A percentile compares a stretch with the other conserved stretches of the same genome.
Conservation (phyloP, 2,888 invertebrate genomes). For the Bhutanitis thaidina region DNA sequence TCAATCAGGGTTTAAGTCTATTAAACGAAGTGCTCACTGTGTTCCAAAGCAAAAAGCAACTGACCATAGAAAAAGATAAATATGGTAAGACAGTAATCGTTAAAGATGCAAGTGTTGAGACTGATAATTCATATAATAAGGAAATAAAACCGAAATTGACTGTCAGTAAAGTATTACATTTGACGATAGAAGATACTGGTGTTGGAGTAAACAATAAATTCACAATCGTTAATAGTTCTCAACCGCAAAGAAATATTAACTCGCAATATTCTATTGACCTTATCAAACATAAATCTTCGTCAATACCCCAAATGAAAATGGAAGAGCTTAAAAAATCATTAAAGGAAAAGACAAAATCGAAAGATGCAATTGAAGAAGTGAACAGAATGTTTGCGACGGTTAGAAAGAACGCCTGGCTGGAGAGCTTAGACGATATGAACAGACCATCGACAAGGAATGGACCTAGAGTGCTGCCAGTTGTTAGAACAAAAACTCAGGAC, state of each 20-base stretch:
- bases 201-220: constrained; percentile 37
- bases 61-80: constrained; percentile 24
- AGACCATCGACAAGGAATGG: constrained; percentile 55
- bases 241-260: constrained; percentile 36
- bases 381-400: constrained; percentile 69
- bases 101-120: constrained; percentile 51
- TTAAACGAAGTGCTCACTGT: constrained; percentile 63
- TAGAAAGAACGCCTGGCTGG: constrained; percentile 28
- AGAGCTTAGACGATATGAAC: constrained; percentile 37
- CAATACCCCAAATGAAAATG: constrained; percentile 69
- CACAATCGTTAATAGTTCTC: constrained; percentile 42
- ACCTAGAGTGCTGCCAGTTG: constrained; percentile 63
- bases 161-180: constrained; percentile 44
- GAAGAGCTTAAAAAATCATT: constrained; percentile 58
- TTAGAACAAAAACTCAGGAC: constrained; percentile 35
- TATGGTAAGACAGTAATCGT: constrained; percentile 34
- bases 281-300: constrained; percentile 59
- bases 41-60: constrained; percentile 55
- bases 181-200: constrained; percentile 42
- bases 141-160: constrained; percentile 30
- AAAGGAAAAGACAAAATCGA: constrained; percentile 54
- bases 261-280: constrained; percentile 39
- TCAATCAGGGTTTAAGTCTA: constrained; percentile 46
- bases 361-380: constrained; percentile 63
- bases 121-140: constrained; percentile 30